These are phyloP conservation scores for Coreius guichenoti DNA, from an alignment of 2,797 vertebrate genomes.

Conservation along the genomic window DNA sequence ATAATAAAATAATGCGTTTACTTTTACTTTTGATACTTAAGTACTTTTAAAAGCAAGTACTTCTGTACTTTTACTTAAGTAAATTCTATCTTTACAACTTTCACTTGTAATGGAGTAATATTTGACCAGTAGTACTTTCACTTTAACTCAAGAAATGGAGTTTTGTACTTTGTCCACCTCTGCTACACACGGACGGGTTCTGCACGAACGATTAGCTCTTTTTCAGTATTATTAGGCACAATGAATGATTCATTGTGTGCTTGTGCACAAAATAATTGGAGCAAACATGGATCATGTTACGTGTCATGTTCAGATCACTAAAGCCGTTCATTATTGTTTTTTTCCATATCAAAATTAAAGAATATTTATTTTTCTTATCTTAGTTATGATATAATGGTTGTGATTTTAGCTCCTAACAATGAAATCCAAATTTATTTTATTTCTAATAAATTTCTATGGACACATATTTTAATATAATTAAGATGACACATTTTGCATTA, in stretches of 20 bases:
- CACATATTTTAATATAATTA: not conserved
- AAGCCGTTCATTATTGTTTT: not conserved
- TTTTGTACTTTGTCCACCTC: no score
- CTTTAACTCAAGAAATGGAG: no score
- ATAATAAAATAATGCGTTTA: no score
- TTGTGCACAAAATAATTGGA: not conserved
- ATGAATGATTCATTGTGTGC: conserved; percentile 14
- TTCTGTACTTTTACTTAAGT: no score
- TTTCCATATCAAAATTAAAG: not conserved
- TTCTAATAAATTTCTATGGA: not conserved
- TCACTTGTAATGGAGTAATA: no score
- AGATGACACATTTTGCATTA: not conserved
- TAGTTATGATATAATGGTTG: not conserved
- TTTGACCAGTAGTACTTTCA: no score
- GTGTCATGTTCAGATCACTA: not conserved
- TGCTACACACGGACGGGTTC: conserved; percentile 32
- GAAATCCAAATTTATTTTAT: not conserved
- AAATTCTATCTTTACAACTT: no score
- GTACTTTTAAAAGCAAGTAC: no score
- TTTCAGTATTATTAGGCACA: conserved; percentile 3
- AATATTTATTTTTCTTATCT: not conserved
- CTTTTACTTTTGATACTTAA: no score
- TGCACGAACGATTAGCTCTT: not conserved
- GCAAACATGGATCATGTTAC: conserved; percentile 1
- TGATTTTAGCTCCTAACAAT: not conserved